Conservation (phyloP, 2,888 invertebrate genomes). For the Neocrepidodera transversa region DNA sequence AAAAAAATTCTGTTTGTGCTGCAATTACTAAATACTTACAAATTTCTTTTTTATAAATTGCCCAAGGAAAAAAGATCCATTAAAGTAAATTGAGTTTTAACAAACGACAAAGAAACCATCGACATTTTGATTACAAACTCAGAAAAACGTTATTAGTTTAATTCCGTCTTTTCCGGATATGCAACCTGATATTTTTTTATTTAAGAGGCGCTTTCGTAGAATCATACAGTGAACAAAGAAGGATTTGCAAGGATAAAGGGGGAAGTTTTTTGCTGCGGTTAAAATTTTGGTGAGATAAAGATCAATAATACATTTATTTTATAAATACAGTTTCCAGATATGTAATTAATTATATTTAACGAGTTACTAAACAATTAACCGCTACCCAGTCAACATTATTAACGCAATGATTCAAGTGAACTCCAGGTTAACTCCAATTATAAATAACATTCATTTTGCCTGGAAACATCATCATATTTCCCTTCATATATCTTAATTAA, state of each 20-base stretch:
- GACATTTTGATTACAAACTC: slow-evolving; percentile 9
- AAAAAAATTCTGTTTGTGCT: too few relatives aligned
- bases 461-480: slow-evolving; percentile 23
- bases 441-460: slow-evolving; percentile 26
- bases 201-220: slow-evolving; percentile 43
- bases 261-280: slow-evolving; percentile 47
- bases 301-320: slow-evolving; percentile 18
- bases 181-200: slow-evolving; percentile 11
- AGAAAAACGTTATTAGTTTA: slow-evolving; percentile 9
- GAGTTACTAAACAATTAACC: too few relatives aligned
- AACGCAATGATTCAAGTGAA: slow-evolving; percentile 2
- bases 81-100: neutral
- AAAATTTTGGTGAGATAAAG: slow-evolving; percentile 16
- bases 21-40: too few relatives aligned
- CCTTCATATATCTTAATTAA: slow-evolving; percentile 31
- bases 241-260: slow-evolving; percentile 52
- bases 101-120: neutral
- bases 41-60: too few relatives aligned
- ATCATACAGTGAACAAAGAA: slow-evolving; percentile 46
- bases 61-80: neutral
- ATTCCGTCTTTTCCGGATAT: neutral
- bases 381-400: neutral
- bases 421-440: slow-evolving; percentile 9
- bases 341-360: too few relatives aligned
- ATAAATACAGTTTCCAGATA: too few relatives aligned